A percentile compares a stretch with the other conserved stretches of the same genome.
Conservation (phyloP, 2,888 invertebrate genomes). For the Microchrysa polita region DNA sequence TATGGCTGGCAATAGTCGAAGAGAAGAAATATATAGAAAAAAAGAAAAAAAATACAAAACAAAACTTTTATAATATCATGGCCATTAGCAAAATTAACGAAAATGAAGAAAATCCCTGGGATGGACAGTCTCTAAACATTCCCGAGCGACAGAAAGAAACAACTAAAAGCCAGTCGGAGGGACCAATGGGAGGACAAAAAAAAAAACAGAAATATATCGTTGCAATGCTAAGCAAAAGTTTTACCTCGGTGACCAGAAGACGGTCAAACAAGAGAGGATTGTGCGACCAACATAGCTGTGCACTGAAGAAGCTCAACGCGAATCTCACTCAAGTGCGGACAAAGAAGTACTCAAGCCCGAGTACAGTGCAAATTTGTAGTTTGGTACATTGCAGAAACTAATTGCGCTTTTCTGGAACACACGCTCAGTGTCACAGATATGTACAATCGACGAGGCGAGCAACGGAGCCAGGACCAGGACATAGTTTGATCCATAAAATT, state of each 20-base stretch:
- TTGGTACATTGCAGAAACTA: slow-evolving; percentile 40
- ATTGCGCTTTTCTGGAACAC: slow-evolving; percentile 25
- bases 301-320: too few relatives aligned
- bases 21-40: too few relatives aligned
- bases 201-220: background rate
- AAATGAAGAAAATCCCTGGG: slow-evolving; percentile 36
- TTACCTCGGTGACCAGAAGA: slow-evolving; percentile 23
- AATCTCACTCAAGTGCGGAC: too few relatives aligned
- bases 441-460: too few relatives aligned
- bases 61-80: slow-evolving; percentile 46
- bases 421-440: background rate
- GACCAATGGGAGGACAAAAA: background rate
- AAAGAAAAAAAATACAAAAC: background rate
- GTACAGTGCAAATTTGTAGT: slow-evolving; percentile 1
- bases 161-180: too few relatives aligned
- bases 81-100: slow-evolving; percentile 46
- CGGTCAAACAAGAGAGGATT: slow-evolving; percentile 4
- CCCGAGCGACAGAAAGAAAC: too few relatives aligned
- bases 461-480: too few relatives aligned
- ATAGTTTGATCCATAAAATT: too few relatives aligned
- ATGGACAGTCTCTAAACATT: slow-evolving; percentile 36
- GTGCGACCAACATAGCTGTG: too few relatives aligned
- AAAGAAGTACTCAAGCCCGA: too few relatives aligned
- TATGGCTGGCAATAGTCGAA: background rate
- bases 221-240: slow-evolving; percentile 28